These are phyloP conservation scores for Phylloscopus trochilus DNA, from an alignment of 2,113 vertebrate species.

Conservation along the genomic window DNA sequence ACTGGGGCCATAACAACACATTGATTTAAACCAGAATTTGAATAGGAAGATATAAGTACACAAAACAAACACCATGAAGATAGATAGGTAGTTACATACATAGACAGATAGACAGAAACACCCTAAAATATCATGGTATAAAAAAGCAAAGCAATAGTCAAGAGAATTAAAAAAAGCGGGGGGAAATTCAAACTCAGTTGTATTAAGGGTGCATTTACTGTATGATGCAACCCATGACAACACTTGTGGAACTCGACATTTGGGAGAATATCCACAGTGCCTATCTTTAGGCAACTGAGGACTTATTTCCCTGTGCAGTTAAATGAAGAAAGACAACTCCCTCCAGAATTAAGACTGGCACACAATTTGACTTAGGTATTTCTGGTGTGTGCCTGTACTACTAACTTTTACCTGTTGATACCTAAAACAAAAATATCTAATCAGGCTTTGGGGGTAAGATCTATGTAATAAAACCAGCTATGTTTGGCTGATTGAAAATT, in stretches of 20 bases:
- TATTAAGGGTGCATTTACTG: background rate
- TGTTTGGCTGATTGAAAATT: background rate
- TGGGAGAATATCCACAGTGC: background rate
- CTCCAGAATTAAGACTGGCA: background rate
- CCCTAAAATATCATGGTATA: background rate
- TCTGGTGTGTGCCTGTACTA: background rate
- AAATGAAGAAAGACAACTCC: background rate
- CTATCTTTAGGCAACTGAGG: background rate
- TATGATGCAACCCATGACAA: background rate
- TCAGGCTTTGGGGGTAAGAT: background rate
- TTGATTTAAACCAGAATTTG: background rate
- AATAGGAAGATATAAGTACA: background rate
- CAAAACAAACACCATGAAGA: background rate
- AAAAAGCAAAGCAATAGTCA: background rate
- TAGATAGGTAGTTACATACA: background rate
- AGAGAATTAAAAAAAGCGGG: background rate
- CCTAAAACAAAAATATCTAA: background rate
- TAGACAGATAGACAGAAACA: background rate
- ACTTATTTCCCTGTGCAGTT: background rate
- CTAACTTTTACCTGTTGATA: background rate
- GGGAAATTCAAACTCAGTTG: background rate
- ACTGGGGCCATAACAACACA: background rate
- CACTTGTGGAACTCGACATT: background rate
- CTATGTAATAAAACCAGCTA: background rate
- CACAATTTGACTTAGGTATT: background rate